Evolutionary conservation across 2,113 vertebrate genomes (phyloP).

Genomic region (Rissa tridactyla): DNA sequence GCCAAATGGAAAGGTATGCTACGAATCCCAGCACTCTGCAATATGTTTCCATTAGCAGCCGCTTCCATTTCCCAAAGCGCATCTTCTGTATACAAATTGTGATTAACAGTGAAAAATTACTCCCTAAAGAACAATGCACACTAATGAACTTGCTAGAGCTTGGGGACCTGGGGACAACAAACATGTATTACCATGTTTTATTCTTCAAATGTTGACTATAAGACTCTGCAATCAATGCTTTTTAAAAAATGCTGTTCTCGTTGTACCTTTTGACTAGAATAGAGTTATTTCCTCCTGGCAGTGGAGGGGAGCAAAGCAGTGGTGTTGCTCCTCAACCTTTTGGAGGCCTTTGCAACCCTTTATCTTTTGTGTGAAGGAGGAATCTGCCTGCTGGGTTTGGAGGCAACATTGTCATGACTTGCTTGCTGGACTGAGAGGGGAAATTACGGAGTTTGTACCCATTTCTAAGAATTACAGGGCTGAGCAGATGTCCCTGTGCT

Average conservation of each 20-base stretch:
- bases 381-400: background rate
- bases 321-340: background rate
- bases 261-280: background rate
- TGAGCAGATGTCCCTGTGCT: background rate
- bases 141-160: background rate
- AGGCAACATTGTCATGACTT: background rate
- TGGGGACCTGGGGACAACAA: background rate
- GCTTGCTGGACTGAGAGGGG: background rate
- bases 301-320: background rate
- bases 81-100: background rate
- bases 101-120: background rate
- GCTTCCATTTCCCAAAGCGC: background rate
- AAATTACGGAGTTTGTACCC: background rate
- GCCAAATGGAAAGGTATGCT: constrained; percentile 89
- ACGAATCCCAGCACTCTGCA: background rate
- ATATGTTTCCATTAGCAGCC: background rate
- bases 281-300: background rate
- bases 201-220: background rate
- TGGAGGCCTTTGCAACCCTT: background rate
- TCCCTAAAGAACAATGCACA: background rate
- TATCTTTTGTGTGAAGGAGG: background rate
- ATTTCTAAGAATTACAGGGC: background rate
- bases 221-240: background rate
- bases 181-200: background rate
- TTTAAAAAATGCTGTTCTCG: background rate